Evolutionary conservation across 2,888 invertebrate genomes (phyloP).

Genomic region (Leptinotarsa peninsularis): DNA sequence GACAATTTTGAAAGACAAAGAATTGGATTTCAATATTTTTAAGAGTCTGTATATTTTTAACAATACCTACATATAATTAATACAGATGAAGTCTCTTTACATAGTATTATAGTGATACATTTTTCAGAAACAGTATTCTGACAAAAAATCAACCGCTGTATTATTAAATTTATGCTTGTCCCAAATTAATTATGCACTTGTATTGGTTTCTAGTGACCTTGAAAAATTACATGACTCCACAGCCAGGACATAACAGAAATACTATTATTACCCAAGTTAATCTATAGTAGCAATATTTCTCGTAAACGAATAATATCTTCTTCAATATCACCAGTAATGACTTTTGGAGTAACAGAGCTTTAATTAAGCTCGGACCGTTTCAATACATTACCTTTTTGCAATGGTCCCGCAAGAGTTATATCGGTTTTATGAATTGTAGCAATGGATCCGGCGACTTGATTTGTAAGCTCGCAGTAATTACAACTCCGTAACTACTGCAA

Average conservation of each 20-base stretch:
- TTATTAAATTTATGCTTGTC: too few species aligned
- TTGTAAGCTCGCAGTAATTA: conserved; percentile 38
- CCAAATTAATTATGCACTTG: too few species aligned
- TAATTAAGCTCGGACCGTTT: conserved; percentile 31
- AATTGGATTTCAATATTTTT: too few species aligned
- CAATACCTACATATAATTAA: too few species aligned
- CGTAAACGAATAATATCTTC: conserved; percentile 31
- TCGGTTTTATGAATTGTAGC: conserved; percentile 35
- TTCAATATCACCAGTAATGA: conserved; percentile 34
- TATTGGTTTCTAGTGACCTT: too few species aligned
- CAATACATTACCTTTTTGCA: conserved; percentile 30
- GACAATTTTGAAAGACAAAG: too few species aligned
- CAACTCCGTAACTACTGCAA: conserved; percentile 26
- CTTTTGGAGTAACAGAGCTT: conserved; percentile 29
- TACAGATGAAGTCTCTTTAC: too few species aligned
- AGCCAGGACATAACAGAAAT: neutral
- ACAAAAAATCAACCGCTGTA: too few species aligned
- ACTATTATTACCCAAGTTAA: neutral
- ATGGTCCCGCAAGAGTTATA: conserved; percentile 27
- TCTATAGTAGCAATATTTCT: neutral
- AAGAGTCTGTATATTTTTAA: too few species aligned
- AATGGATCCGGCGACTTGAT: conserved; percentile 29
- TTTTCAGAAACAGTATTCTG: too few species aligned
- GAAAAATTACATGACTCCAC: neutral
- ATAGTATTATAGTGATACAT: too few species aligned